Evolutionary conservation across 2,113 vertebrate species (phyloP), one percentile per base, ranked within the genome.

Genomic region (Rynchops niger): DNA sequence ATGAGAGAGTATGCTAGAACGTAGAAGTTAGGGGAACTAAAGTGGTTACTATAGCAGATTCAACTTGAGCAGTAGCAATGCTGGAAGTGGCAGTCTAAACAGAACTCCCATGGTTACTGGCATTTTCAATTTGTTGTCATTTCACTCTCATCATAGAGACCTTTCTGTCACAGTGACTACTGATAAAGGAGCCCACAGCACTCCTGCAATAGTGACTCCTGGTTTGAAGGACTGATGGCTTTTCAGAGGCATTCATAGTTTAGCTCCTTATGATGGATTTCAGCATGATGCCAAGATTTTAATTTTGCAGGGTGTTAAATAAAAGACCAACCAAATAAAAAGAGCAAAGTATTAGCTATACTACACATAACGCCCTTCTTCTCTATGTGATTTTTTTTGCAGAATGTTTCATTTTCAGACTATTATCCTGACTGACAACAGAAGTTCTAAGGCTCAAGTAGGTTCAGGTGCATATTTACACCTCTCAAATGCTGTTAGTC

Each of bases 71-170:
- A 80, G 81, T 20, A 87, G 89, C 84, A 91, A 80, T 87, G 53
- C 82, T 93, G 66, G 38, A 91, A 96, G 88, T 88, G 93, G 71
- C 85, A 88, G 82, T 34, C 91, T 94, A 92, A 95, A 90, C 87
- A 86, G 61, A 92, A 82, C 88, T 90, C 45, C 82, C 62, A 30
- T 90, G 90, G 66, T 90, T 94, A 92, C 92, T 89, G 74, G 62
- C 79, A 66, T 90, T 94, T 92, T 69, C 85, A 36, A 27, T 95
- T 93, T 88, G 93, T 90, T 90, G 82, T 87, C 71, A 66, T 96
- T 95, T 96, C 58, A 38, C 67, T 92, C 82, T 87, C 66, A 12
- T 95, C 76, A 34, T 6, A 77, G 82, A 90, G 79, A 83, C 85
- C 71, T 94, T 80, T 78, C 16, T 92, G 88, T 90, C 87, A 86